phyloP scores from a whole-genome alignment of 2,113 vertebrate genomes.

The Sialia sialis region DNA sequence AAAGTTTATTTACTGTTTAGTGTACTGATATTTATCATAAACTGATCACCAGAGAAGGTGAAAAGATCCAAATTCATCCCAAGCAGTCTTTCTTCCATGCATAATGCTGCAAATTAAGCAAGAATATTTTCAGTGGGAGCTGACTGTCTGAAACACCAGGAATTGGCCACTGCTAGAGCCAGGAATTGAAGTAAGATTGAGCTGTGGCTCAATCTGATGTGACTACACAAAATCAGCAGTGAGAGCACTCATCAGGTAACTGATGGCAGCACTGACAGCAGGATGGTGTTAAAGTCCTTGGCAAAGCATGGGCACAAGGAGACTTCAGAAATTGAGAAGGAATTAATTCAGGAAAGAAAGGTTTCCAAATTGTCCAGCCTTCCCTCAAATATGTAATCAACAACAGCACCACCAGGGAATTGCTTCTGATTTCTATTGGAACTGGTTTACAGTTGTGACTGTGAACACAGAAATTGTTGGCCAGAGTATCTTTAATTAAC shows the following conservation, averaged over 20 bases:
- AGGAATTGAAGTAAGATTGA: neutral
- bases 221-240: neutral
- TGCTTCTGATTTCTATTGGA: slow-evolving; percentile 7
- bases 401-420: neutral
- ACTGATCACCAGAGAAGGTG: neutral
- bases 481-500: slow-evolving; percentile 4
- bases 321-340: neutral
- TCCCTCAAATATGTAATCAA: neutral
- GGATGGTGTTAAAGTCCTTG: neutral
- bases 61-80: neutral
- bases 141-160: neutral
- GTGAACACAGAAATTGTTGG: neutral
- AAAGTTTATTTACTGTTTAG: neutral
- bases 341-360: neutral
- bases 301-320: neutral
- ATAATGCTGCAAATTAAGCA: neutral
- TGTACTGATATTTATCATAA: neutral
- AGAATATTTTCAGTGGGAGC: neutral
- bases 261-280: neutral
- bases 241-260: neutral
- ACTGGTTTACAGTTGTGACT: neutral
- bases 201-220: neutral
- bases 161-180: neutral
- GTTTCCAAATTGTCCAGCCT: neutral
- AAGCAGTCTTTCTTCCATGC: neutral